Evolutionary conservation across 2,888 invertebrate species (phyloP).

Genomic region (Agelastica alni): DNA sequence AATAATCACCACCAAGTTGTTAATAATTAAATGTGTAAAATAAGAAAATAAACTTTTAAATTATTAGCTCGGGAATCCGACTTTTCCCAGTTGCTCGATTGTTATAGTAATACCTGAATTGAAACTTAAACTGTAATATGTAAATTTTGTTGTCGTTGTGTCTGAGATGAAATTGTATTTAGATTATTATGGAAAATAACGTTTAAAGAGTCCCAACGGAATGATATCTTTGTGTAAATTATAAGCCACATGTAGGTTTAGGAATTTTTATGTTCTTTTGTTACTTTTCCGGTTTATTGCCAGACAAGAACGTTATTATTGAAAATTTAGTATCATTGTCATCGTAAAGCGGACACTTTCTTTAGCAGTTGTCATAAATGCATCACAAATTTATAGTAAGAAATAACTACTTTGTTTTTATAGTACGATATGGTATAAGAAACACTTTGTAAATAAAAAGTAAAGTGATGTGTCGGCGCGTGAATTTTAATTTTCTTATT

Average conservation of each 20-base stretch:
- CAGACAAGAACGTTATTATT: too few species aligned
- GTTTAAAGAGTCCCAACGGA: not conserved
- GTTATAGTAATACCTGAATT: conserved; percentile 12
- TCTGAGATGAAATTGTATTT: not conserved
- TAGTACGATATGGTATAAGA: too few species aligned
- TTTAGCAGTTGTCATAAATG: too few species aligned
- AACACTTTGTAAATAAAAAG: too few species aligned
- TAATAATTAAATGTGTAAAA: not conserved
- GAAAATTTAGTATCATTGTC: not conserved
- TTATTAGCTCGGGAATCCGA: conserved; percentile 4
- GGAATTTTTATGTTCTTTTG: conserved; percentile 7
- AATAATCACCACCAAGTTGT: not conserved
- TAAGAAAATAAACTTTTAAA: not conserved
- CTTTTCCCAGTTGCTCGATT: conserved; percentile 17
- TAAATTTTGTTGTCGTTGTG: conserved; percentile 15
- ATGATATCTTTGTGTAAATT: conserved; percentile 9
- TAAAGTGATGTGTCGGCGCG: too few species aligned
- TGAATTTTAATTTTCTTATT: too few species aligned
- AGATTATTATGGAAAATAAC: conserved; percentile 19
- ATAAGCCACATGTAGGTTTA: conserved; percentile 5
- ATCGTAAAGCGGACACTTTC: too few species aligned
- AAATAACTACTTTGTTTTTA: too few species aligned
- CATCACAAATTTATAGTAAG: too few species aligned
- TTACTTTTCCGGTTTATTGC: not conserved
- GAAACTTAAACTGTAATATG: conserved; percentile 8